A percentile compares a stretch with the other conserved stretches of the same genome.
Evolutionary conservation across 2,797 vertebrate species (phyloP).

Genomic region (Premnoplex brunnescens): DNA sequence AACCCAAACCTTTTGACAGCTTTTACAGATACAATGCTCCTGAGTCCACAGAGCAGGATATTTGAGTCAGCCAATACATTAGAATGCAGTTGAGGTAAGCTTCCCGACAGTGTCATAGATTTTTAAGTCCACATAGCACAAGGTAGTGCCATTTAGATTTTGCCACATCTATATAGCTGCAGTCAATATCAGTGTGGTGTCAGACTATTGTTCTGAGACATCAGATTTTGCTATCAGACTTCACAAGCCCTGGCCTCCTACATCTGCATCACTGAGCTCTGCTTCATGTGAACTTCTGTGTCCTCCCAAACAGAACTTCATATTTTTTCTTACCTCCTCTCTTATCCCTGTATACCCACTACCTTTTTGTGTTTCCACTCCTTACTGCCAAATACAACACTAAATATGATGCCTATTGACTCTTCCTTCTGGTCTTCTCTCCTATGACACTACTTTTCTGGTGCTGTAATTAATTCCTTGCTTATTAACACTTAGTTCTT

Average conservation of each 20-base stretch:
- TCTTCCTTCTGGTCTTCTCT: not conserved
- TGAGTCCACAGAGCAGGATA: not conserved
- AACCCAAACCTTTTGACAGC: not conserved
- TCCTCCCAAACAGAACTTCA: not conserved
- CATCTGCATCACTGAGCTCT: not conserved
- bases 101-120: not conserved
- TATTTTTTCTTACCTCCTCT: not conserved
- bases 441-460: not conserved
- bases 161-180: not conserved
- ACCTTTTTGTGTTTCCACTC: not conserved
- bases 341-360: not conserved
- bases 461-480: not conserved
- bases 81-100: not conserved
- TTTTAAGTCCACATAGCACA: not conserved
- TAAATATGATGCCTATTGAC: not conserved
- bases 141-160: not conserved
- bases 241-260: not conserved
- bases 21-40: not conserved
- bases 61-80: not conserved
- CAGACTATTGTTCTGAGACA: not conserved
- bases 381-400: not conserved
- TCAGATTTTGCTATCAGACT: not conserved
- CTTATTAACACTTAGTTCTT: not conserved
- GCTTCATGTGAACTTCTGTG: not conserved
- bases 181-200: not conserved